phyloP scores from a whole-genome alignment of 2,113 vertebrate genomes.

The Pseudopodoces humilis region DNA sequence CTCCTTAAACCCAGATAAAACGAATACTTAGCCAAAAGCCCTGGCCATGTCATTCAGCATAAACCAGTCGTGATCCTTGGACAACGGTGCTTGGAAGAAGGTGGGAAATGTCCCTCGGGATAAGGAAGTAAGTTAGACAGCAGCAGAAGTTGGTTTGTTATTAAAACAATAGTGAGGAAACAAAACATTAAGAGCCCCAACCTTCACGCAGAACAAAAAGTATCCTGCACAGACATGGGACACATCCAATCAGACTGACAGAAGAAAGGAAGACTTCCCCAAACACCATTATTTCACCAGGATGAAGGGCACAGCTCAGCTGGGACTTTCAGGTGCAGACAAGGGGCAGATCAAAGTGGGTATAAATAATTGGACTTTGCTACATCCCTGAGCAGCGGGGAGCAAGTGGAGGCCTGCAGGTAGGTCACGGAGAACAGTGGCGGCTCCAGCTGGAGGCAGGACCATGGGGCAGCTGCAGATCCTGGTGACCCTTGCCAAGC shows the following conservation, averaged over 20 bases:
- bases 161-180: background rate
- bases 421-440: background rate
- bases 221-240: background rate
- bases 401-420: background rate
- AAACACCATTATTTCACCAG: background rate
- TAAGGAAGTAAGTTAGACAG: background rate
- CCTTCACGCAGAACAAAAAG: background rate
- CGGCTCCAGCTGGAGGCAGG: background rate
- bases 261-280: background rate
- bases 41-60: background rate
- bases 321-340: background rate
- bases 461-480: background rate
- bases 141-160: background rate
- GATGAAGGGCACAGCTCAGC: background rate
- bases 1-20: background rate
- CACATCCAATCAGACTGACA: background rate
- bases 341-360: background rate
- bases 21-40: background rate
- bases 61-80: background rate
- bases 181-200: background rate
- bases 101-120: background rate
- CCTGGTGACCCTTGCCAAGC: background rate
- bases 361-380: background rate
- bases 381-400: accelerated
- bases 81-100: background rate